Evolutionary conservation across 64 coral and sea anemone species (phyloP), one percentile per base, ranked within the genome.

Genomic region (Astreopora myriophthalma): DNA sequence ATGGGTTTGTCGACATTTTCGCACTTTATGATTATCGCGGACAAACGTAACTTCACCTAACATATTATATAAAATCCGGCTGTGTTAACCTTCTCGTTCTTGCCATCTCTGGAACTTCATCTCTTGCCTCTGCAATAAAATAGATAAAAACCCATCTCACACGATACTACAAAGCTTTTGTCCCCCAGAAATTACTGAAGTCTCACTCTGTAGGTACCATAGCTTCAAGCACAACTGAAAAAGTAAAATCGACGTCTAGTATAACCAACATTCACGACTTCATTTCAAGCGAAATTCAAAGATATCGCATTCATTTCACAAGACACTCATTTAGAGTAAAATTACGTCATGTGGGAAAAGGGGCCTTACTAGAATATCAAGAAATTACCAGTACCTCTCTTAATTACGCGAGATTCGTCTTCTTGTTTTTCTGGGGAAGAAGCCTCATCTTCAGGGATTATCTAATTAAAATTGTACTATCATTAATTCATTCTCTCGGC

Each of bases 101-200:
- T 52, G 76, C 22, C 38, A 91, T 19, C 58, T 91, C 89, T 34
- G 38, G 28, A 89, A 79, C 74, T 44, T 89, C 34, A 63, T 79
- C 74, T 67, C 55, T 36, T 37, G 32, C 14, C 32, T 83, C 79
- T 83, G 57, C 30, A 26, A 22, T 37, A 38, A 73, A 64, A 37
- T 1, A 19, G 51, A 55, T 55, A 55, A 55, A 19, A 16, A 14
- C 12, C 16, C 51, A 55, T 16, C 17, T 13, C 0, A 55, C 12
- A 14, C 12, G 16, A 55, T 16, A 55, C 10, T 17, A 55, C 12
- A 55, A 19, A 55, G 51, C 0, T 14, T 55, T 55, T 55, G n/a
- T n/a, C n/a, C n/a, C n/a, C n/a, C n/a, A n/a, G n/a, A n/a, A n/a
- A n/a, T n/a, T n/a, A n/a, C n/a, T n/a, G n/a, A n/a, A n/a, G n/a